These are phyloP conservation scores for Caerostris darwini DNA, from an alignment of 1,140 invertebrate genomes.

Conservation along the genomic window DNA sequence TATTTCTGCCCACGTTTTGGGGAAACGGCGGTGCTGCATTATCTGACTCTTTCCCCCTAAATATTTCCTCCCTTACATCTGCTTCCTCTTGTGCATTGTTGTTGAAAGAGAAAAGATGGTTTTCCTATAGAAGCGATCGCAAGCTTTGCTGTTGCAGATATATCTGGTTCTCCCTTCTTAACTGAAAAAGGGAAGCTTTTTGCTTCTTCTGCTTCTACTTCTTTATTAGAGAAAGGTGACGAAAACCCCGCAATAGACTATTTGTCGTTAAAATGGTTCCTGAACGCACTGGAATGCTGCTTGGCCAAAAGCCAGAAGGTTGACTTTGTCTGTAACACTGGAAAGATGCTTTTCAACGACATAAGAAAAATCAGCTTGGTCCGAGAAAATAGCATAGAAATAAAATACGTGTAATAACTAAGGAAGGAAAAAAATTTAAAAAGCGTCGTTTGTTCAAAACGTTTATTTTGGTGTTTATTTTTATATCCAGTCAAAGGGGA, in stretches of 20 bases:
- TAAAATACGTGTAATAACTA: too few relatives aligned
- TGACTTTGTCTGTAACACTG: background rate
- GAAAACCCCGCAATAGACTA: slow-evolving; percentile 54
- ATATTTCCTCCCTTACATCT: slow-evolving; percentile 33
- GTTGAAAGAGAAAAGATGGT: slow-evolving; percentile 52
- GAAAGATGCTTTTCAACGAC: slow-evolving; percentile 49
- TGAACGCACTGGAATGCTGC: slow-evolving; percentile 1
- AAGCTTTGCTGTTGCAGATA: slow-evolving; percentile 19
- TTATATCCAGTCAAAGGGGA: too few relatives aligned
- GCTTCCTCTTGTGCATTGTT: background rate
- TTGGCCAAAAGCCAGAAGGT: background rate
- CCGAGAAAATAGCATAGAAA: too few relatives aligned
- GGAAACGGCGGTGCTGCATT: slow-evolving; percentile 23
- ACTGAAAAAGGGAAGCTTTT: background rate
- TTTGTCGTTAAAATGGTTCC: slow-evolving; percentile 47
- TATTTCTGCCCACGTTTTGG: background rate
- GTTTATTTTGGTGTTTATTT: too few relatives aligned
- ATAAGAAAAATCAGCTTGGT: slow-evolving; percentile 43
- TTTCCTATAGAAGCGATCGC: slow-evolving; percentile 54
- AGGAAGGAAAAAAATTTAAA: too few relatives aligned
- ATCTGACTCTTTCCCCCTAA: slow-evolving; percentile 30
- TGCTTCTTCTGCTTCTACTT: too few relatives aligned
- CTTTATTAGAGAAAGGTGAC: background rate
- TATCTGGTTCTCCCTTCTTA: slow-evolving; percentile 23
- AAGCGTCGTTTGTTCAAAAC: too few relatives aligned